phyloP scores from a whole-genome alignment of 2,888 invertebrate genomes.

The Aethes cnicana region DNA sequence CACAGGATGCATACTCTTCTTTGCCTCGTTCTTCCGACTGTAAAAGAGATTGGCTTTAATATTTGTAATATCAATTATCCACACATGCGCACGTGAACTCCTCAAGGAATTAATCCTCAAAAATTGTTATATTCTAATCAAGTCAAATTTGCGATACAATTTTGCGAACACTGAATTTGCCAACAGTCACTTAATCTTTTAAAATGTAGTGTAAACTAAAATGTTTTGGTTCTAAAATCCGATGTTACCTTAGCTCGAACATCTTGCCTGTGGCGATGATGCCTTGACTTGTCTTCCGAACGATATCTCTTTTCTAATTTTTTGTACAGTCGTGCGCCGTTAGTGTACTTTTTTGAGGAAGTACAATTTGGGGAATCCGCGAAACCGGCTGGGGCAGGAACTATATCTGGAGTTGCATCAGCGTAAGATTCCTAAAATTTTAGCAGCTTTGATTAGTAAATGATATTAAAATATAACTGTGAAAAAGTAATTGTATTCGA shows the following conservation, averaged over 20 bases:
- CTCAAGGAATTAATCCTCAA: too few species aligned
- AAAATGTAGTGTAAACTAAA: too few species aligned
- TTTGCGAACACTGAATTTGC: too few species aligned
- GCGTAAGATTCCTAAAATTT: constrained; percentile 69
- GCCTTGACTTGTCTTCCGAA: constrained; percentile 88
- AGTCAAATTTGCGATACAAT: too few species aligned
- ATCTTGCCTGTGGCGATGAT: constrained; percentile 86
- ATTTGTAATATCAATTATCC: neutral
- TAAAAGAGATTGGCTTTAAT: constrained; percentile 30
- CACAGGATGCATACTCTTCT: constrained; percentile 82
- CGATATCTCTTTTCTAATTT: constrained; percentile 90
- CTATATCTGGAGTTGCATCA: constrained; percentile 86
- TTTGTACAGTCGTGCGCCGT: constrained; percentile 86
- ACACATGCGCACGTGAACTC: neutral
- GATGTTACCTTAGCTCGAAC: constrained; percentile 87
- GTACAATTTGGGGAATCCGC: constrained; percentile 89
- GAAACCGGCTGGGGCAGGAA: constrained; percentile 94
- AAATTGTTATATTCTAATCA: too few species aligned
- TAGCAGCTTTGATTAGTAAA: neutral
- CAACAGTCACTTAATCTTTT: too few species aligned
- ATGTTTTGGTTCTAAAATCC: too few species aligned
- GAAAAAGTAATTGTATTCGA: too few species aligned
- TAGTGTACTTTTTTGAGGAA: constrained; percentile 61
- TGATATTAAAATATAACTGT: neutral
- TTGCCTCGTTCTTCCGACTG: constrained; percentile 89